Percentiles rank a stretch among this genome's conserved stretches.
Conservation (phyloP, 2,113 vertebrate species). For the Ascaphus truei region DNA sequence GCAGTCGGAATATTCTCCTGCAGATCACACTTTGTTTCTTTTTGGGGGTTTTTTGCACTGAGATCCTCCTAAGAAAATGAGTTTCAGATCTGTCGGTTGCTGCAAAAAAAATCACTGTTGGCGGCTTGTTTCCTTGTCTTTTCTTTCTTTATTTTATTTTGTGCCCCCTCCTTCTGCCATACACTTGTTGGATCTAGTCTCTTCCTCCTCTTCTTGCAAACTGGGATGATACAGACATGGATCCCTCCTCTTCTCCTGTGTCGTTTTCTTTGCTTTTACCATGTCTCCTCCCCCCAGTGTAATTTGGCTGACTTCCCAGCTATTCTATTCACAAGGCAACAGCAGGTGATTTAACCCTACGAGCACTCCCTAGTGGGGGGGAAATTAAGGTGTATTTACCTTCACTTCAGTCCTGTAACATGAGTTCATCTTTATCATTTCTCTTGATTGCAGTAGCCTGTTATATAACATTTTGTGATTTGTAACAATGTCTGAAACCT, state of each 20-base stretch:
- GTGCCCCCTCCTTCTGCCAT: not conserved
- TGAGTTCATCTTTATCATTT: not conserved
- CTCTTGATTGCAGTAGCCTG: not conserved
- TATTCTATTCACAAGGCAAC: not conserved
- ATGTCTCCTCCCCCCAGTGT: constrained; percentile 13
- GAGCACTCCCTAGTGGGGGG: not conserved
- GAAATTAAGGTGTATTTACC: not conserved
- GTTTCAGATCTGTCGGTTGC: too few species aligned
- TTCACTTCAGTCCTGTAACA: not conserved
- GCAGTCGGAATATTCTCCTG: not conserved
- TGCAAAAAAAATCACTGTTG: too few species aligned
- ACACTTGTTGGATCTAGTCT: not conserved
- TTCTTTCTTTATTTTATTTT: too few species aligned
- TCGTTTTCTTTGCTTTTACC: not conserved
- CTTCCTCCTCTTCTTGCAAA: not conserved
- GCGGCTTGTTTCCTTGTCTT: not conserved
- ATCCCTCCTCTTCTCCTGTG: not conserved
- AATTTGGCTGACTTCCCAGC: constrained; percentile 19
- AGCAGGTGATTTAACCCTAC: constrained; percentile 18
- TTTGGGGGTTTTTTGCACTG: too few species aligned
- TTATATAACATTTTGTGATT: not conserved
- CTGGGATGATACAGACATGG: constrained; percentile 23
- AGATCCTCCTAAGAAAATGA: too few species aligned
- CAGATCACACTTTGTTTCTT: too few species aligned
- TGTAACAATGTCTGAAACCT: too few species aligned